A percentile compares a stretch with the other conserved stretches of the same genome.
phyloP scores from a whole-genome alignment of 2,113 vertebrate species.

The Eptesicus fuscus region DNA sequence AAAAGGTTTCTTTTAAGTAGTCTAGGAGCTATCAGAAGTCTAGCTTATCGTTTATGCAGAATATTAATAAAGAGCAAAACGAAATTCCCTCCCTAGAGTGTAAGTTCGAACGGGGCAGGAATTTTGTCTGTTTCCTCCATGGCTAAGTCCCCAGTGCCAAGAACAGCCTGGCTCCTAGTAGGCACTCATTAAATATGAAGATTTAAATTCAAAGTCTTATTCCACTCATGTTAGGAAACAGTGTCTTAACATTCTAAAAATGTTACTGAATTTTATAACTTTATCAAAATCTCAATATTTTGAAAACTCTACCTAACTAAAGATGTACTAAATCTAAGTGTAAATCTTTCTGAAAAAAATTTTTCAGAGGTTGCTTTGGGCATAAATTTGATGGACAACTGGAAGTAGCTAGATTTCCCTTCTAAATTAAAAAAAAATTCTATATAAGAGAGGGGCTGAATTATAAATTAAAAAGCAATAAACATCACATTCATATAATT shows the following conservation, averaged over 20 bases:
- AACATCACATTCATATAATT: slow-evolving; percentile 61
- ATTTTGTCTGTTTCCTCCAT: neutral
- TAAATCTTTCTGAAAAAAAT: slow-evolving; percentile 28
- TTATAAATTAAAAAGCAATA: slow-evolving; percentile 67
- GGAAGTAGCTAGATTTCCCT: slow-evolving; percentile 60
- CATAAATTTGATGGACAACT: slow-evolving; percentile 48
- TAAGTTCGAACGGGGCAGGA: neutral
- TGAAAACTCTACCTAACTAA: slow-evolving; percentile 41
- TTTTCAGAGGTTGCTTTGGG: neutral
- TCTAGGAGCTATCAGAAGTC: slow-evolving; percentile 31
- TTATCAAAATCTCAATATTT: slow-evolving; percentile 54
- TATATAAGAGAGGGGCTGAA: slow-evolving; percentile 53
- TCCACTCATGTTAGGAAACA: slow-evolving; percentile 50
- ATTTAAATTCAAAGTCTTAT: slow-evolving; percentile 36
- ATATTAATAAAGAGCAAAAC: slow-evolving; percentile 69
- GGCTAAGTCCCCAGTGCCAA: neutral
- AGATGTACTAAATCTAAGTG: slow-evolving; percentile 17
- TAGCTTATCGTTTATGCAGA: slow-evolving; percentile 55
- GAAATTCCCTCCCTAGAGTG: neutral
- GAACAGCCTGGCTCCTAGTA: neutral
- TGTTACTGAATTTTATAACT: slow-evolving; percentile 62
- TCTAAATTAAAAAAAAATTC: slow-evolving; percentile 62
- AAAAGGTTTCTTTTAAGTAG: slow-evolving; percentile 36
- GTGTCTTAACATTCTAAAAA: slow-evolving; percentile 59
- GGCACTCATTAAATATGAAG: neutral